Evolutionary conservation across 2,888 invertebrate species (phyloP).

Genomic region (Luperina testacea): DNA sequence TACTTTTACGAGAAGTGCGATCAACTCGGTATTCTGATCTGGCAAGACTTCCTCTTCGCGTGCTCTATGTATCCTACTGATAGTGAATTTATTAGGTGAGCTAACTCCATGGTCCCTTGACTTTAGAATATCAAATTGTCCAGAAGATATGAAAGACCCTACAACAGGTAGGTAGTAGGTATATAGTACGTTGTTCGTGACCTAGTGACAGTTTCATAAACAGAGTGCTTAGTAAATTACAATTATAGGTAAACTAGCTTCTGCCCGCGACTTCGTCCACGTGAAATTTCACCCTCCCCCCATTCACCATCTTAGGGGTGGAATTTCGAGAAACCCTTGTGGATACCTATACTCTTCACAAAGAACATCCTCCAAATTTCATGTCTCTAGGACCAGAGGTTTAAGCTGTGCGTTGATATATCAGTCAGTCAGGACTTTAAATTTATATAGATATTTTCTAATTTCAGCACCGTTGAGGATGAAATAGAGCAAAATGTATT

Average conservation of each 20-base stretch:
- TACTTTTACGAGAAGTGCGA: slow-evolving; percentile 97
- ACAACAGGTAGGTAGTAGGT: neutral
- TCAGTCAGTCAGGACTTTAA: too few species aligned
- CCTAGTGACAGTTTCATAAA: neutral
- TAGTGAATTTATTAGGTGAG: slow-evolving; percentile 92
- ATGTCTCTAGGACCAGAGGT: too few species aligned
- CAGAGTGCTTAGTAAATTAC: neutral
- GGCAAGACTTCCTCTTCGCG: slow-evolving; percentile 99
- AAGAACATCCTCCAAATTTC: too few species aligned
- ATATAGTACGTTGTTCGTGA: neutral
- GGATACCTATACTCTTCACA: too few species aligned
- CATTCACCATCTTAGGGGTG: too few species aligned
- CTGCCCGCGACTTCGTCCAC: too few species aligned
- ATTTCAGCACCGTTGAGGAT: slow-evolving; percentile 87
- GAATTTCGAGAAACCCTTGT: too few species aligned
- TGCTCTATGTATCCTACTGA: slow-evolving; percentile 97
- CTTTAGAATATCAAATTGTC: neutral
- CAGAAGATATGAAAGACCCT: neutral
- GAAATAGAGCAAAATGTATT: slow-evolving; percentile 96
- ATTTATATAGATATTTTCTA: neutral
- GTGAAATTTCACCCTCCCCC: too few species aligned
- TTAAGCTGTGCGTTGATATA: too few species aligned
- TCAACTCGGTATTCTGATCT: slow-evolving; percentile 96
- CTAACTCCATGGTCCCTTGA: neutral
- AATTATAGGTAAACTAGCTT: neutral